Conservation (phyloP, 2,888 invertebrate species). For the Stegophylla sp. region DNA sequence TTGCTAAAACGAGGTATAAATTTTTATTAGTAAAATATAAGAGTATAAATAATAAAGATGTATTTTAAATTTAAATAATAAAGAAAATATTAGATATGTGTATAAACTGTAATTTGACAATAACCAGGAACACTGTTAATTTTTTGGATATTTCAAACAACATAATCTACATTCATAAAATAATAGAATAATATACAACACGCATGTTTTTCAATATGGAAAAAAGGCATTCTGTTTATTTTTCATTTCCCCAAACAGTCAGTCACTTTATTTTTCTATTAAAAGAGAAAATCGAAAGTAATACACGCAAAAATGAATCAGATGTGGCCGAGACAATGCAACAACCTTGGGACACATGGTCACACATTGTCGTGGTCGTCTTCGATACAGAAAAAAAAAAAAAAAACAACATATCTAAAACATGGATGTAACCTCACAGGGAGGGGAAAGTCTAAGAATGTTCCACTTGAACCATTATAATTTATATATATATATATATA, state of each 20-base stretch:
- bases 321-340: background rate
- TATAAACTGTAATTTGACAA: too few relatives aligned
- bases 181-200: too few relatives aligned
- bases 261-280: background rate
- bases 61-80: too few relatives aligned
- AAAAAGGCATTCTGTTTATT: background rate
- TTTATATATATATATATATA: background rate
- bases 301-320: constrained; percentile 1
- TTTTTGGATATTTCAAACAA: too few relatives aligned
- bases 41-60: too few relatives aligned
- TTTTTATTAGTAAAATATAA: too few relatives aligned
- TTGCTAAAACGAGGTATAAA: too few relatives aligned
- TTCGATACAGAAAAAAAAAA: constrained; percentile 6
- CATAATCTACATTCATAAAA: too few relatives aligned
- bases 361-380: constrained; percentile 14
- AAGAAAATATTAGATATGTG: too few relatives aligned
- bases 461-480: constrained; percentile 36
- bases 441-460: constrained; percentile 40
- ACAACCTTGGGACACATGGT: constrained; percentile 35
- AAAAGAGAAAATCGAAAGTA: constrained; percentile 10
- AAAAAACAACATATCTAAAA: constrained; percentile 6
- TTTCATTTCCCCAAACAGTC: background rate
- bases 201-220: background rate
- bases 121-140: too few relatives aligned
- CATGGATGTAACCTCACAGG: background rate